A percentile compares a stretch with the other conserved stretches of the same genome.
These are phyloP conservation scores for Illadopsis cleaveri DNA, from an alignment of 2,113 vertebrate genomes.

Conservation along the genomic window DNA sequence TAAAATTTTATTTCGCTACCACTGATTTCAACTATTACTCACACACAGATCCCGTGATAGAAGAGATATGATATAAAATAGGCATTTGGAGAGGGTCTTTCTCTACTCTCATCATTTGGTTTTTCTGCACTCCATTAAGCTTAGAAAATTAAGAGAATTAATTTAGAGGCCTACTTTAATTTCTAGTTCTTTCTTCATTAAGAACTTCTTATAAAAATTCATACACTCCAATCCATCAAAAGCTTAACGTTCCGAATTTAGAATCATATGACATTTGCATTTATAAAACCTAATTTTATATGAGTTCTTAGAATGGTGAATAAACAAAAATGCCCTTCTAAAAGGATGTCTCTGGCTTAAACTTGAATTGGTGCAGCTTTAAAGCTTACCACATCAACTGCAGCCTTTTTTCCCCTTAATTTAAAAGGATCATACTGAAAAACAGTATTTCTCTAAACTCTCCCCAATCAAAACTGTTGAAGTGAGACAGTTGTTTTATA, in stretches of 20 bases:
- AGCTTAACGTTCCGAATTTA: conserved; percentile 32
- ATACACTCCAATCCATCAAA: conserved; percentile 47
- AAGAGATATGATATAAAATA: neutral
- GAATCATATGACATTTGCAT: conserved; percentile 55
- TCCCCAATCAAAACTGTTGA: neutral
- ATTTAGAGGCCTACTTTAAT: conserved; percentile 36
- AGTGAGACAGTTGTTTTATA: neutral
- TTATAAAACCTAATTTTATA: conserved; percentile 47
- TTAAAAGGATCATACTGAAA: neutral
- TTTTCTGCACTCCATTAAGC: conserved; percentile 32
- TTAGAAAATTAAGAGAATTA: conserved; percentile 43
- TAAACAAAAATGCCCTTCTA: conserved; percentile 57
- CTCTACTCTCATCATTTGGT: neutral
- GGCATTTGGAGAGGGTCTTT: neutral
- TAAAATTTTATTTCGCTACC: neutral
- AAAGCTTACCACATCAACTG: neutral
- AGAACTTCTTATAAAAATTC: conserved; percentile 55
- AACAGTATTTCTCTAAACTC: neutral
- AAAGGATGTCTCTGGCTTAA: neutral
- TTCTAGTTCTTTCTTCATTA: conserved; percentile 53
- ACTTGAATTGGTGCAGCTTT: neutral
- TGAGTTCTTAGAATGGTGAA: conserved; percentile 18
- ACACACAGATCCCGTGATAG: neutral
- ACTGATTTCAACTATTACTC: neutral
- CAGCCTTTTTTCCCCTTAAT: neutral